Percentiles rank a stretch among this genome's conserved stretches.
Conservation (phyloP, 2,888 invertebrate species). For the Nomada flava region DNA sequence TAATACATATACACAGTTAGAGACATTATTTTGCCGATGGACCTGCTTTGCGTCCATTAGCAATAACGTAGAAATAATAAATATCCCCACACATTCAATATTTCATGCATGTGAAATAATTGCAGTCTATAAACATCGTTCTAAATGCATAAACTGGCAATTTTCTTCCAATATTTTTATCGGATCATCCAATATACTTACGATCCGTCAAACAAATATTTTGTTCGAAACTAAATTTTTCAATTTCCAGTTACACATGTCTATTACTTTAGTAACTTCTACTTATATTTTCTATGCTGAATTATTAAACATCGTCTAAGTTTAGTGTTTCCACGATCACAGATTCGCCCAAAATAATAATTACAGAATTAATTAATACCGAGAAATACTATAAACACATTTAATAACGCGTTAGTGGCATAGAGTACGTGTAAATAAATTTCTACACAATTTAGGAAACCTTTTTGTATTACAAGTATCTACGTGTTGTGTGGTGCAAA, state of each 20-base stretch:
- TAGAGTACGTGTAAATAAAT: background rate
- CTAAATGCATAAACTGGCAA: background rate
- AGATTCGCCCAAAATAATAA: background rate
- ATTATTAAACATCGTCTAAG: background rate
- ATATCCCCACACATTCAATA: background rate
- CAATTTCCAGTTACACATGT: background rate
- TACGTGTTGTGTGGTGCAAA: background rate
- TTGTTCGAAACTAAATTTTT: background rate
- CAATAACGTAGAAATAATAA: background rate
- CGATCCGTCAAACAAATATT: background rate
- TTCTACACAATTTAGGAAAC: background rate
- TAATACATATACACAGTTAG: no score
- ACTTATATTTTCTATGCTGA: background rate
- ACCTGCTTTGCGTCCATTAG: no score
- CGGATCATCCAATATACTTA: no score
- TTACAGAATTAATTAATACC: background rate
- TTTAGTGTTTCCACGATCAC: background rate
- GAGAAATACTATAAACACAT: background rate
- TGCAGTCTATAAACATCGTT: background rate
- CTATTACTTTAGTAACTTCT: background rate
- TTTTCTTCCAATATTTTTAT: background rate
- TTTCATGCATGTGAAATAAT: background rate
- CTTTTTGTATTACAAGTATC: background rate
- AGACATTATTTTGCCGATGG: no score
- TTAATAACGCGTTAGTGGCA: no score